Percentiles rank a stretch among this genome's conserved stretches.
Evolutionary conservation across 2,113 vertebrate species (phyloP).

Genomic region (Cervus canadensis): DNA sequence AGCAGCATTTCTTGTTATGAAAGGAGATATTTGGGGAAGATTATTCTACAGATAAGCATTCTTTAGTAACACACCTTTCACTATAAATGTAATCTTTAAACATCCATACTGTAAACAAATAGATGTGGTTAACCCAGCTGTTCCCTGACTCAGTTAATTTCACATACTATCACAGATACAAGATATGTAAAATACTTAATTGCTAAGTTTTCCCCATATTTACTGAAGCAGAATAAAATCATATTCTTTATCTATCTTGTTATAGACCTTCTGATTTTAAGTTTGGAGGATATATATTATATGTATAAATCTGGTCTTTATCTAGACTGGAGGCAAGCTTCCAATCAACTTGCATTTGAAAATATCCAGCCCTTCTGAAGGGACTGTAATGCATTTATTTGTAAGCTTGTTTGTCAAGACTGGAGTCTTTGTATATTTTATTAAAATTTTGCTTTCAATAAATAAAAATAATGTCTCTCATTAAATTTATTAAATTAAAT

Average conservation of each 20-base stretch:
- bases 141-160: background rate
- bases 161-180: background rate
- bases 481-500: background rate
- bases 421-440: background rate
- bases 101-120: background rate
- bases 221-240: background rate
- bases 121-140: background rate
- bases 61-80: background rate
- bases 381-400: background rate
- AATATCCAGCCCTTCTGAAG: background rate
- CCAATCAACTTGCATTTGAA: background rate
- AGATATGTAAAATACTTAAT: background rate
- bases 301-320: background rate
- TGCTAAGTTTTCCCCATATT: background rate
- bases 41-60: slow-evolving; percentile 19
- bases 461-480: background rate
- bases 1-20: slow-evolving; percentile 38
- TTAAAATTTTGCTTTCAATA: background rate
- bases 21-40: slow-evolving; percentile 29
- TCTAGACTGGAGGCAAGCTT: background rate
- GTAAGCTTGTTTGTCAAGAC: background rate
- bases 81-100: background rate
- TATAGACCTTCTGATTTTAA: background rate
- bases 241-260: background rate
- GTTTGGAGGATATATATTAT: background rate